Percentiles rank a stretch among this genome's conserved stretches.
phyloP scores from a whole-genome alignment of 2,797 vertebrate genomes.

The Tauraco hartlaubi region DNA sequence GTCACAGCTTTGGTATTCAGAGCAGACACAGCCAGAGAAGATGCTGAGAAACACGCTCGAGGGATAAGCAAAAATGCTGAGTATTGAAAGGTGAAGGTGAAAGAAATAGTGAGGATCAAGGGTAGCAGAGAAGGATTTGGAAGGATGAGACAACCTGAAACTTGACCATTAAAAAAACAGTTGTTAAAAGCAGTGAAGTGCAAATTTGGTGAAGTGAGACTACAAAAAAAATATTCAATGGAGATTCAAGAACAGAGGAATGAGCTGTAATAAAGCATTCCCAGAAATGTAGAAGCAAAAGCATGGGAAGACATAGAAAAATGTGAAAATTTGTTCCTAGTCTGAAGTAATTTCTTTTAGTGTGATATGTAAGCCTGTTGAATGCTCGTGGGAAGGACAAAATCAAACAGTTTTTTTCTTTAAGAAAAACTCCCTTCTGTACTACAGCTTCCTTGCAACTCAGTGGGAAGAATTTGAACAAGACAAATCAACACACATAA shows the following conservation, averaged over 20 bases:
- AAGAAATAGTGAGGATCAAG: background rate
- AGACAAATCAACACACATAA: background rate
- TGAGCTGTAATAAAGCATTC: background rate
- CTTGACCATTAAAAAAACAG: background rate
- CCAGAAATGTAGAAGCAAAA: background rate
- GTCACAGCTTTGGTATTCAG: background rate
- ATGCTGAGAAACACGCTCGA: background rate
- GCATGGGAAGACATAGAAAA: background rate
- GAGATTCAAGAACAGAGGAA: background rate
- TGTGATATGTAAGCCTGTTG: background rate
- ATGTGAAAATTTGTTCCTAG: background rate
- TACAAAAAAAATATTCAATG: background rate
- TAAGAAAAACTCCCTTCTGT: background rate
- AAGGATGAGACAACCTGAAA: background rate
- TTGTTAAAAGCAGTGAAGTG: background rate
- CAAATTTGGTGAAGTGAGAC: background rate
- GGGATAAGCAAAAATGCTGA: background rate
- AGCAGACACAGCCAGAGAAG: background rate
- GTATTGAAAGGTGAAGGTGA: background rate
- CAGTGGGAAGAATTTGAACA: background rate
- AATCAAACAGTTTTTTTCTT: background rate
- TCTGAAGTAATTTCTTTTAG: background rate
- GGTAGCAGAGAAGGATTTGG: background rate
- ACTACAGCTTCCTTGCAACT: background rate
- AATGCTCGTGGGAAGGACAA: background rate